These are phyloP conservation scores for Agelaius phoeniceus DNA, from an alignment of 2,113 vertebrate genomes.

Conservation along the genomic window DNA sequence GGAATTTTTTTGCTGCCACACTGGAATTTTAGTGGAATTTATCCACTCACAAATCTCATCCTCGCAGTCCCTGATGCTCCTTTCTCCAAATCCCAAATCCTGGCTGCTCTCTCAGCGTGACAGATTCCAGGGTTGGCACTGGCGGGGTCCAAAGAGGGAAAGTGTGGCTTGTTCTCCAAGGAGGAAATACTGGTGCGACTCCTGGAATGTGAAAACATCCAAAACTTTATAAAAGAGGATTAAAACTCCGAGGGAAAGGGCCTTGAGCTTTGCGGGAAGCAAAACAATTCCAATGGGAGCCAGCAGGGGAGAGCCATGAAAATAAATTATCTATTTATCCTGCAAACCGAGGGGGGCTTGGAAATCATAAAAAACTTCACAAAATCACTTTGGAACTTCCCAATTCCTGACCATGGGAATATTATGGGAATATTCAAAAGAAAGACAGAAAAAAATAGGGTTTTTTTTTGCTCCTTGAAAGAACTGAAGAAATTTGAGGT, in stretches of 20 bases:
- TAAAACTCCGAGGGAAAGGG: neutral
- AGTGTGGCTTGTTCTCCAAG: neutral
- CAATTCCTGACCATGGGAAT: neutral
- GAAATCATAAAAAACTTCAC: neutral
- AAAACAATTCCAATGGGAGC: neutral
- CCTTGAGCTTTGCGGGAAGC: neutral
- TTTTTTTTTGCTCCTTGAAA: neutral
- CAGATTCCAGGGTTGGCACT: neutral
- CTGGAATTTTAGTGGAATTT: neutral
- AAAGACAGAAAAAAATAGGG: neutral
- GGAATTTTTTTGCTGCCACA: neutral
- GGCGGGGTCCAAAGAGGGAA: neutral
- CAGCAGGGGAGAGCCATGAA: neutral
- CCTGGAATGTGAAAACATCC: neutral
- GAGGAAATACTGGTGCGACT: neutral
- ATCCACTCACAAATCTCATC: neutral
- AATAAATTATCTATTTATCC: neutral
- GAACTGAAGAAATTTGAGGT: neutral
- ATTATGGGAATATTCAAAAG: neutral
- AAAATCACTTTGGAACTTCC: neutral
- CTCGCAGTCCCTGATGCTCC: neutral
- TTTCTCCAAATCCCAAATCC: neutral
- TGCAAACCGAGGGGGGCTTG: neutral
- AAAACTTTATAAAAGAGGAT: neutral
- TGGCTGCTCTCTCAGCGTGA: neutral